A percentile compares a stretch with the other conserved stretches of the same genome.
phyloP scores from a whole-genome alignment of 2,888 invertebrate genomes.

The Drosophila lacicola region DNA sequence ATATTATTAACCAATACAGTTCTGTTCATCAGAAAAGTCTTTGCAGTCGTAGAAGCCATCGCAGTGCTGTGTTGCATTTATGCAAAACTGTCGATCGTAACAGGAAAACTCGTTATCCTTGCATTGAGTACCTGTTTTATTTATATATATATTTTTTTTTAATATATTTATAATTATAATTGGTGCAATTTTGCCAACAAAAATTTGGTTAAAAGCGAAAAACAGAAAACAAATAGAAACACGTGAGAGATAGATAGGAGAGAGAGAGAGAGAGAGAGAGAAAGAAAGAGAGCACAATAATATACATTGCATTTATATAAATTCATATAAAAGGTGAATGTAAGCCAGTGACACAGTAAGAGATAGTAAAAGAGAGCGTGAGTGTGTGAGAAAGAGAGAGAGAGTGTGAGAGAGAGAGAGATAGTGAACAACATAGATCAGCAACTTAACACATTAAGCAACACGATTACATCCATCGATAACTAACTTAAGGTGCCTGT shows the following conservation, averaged over 20 bases:
- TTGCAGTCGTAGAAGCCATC: constrained; percentile 96
- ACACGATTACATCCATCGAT: constrained; percentile 5
- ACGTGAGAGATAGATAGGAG: constrained; percentile 37
- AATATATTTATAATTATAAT: constrained; percentile 4
- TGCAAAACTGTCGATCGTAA: constrained; percentile 90
- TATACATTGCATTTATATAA: constrained; percentile 19
- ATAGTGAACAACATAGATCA: constrained; percentile 9
- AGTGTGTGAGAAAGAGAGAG: constrained; percentile 8
- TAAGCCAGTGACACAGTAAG: constrained; percentile 22
- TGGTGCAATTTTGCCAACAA: constrained; percentile 48
- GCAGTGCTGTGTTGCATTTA: constrained; percentile 91
- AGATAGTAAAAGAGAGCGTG: constrained; percentile 3
- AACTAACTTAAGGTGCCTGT: constrained; percentile 33
- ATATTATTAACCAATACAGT: constrained; percentile 88
- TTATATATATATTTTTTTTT: neutral
- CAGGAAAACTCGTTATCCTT: constrained; percentile 89
- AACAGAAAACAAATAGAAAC: constrained; percentile 26
- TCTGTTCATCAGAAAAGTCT: constrained; percentile 96
- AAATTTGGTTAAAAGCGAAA: constrained; percentile 29
- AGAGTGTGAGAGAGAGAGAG: constrained; percentile 11
- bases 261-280: constrained; percentile 5
- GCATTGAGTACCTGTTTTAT: constrained; percentile 85
- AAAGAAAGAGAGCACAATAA: constrained; percentile 12
- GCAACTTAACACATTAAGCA: constrained; percentile 32
- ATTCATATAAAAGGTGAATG: constrained; percentile 16